phyloP scores from a whole-genome alignment of 2,888 invertebrate genomes.

The Habroteleia sp. region DNA sequence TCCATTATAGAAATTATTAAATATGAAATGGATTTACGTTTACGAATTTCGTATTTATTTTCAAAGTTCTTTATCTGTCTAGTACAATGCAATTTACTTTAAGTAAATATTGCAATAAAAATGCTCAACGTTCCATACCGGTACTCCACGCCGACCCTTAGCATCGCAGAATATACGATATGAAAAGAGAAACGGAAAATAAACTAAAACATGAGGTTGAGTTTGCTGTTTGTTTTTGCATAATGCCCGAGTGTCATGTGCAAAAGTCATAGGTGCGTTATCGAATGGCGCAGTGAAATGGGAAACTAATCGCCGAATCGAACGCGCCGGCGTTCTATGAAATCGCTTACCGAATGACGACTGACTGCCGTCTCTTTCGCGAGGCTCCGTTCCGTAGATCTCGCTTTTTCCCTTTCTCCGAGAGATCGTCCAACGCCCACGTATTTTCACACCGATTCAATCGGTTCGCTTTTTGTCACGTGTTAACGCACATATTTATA shows the following conservation, averaged over 20 bases:
- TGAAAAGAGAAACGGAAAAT: constrained; percentile 10
- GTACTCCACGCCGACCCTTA: constrained; percentile 14
- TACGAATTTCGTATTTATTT: too few relatives aligned
- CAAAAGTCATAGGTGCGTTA: constrained; percentile 35
- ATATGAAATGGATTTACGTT: too few relatives aligned
- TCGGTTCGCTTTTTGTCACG: constrained; percentile 40
- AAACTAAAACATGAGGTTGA: constrained; percentile 18
- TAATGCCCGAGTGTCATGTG: constrained; percentile 21
- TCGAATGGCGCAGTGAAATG: constrained; percentile 46
- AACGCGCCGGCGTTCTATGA: constrained; percentile 56
- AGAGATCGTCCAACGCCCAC: constrained; percentile 63
- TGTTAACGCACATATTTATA: constrained; percentile 33
- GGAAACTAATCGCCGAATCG: constrained; percentile 59
- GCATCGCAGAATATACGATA: constrained; percentile 17
- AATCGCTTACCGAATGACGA: constrained; percentile 64
- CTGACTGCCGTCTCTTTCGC: constrained; percentile 59
- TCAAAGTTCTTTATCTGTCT: too few relatives aligned
- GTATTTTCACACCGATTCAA: constrained; percentile 61
- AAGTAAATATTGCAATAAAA: constrained; percentile 8
- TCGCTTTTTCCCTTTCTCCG: constrained; percentile 60
- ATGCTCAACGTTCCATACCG: constrained; percentile 24
- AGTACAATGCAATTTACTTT: neutral
- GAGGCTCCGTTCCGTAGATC: constrained; percentile 51
- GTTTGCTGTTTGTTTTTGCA: constrained; percentile 1
- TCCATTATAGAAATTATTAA: too few relatives aligned